phyloP scores from a whole-genome alignment of 2,888 invertebrate species.

The Pristionchus entomophagus region DNA sequence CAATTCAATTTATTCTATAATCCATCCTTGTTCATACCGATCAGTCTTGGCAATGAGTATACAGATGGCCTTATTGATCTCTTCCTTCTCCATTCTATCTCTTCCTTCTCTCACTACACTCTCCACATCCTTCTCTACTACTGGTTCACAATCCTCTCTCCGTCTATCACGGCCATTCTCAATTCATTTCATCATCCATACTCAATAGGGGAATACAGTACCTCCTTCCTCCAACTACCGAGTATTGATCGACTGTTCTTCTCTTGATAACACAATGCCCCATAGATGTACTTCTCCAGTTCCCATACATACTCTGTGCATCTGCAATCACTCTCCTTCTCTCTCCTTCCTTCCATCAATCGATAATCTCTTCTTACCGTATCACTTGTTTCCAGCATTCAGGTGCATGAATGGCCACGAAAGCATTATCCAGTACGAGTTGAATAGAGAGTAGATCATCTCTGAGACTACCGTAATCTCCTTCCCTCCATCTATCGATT shows the following conservation, averaged over 20 bases:
- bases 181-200: not conserved
- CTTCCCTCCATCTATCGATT: not conserved
- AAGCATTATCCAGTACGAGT: slow-evolving; percentile 88
- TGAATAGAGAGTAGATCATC: slow-evolving; percentile 92
- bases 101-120: slow-evolving; percentile 42
- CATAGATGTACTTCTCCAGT: slow-evolving; percentile 87
- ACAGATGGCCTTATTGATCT: slow-evolving; percentile 85
- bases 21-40: slow-evolving; percentile 76
- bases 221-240: slow-evolving; percentile 49
- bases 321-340: slow-evolving; percentile 75
- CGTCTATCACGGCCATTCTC: not conserved
- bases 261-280: slow-evolving; percentile 64
- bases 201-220: not conserved
- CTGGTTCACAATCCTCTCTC: slow-evolving; percentile 22
- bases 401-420: slow-evolving; percentile 92
- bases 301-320: slow-evolving; percentile 93
- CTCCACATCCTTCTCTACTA: slow-evolving; percentile 41
- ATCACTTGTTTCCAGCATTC: slow-evolving; percentile 97
- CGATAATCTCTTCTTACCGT: slow-evolving; percentile 78
- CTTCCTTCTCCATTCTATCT: slow-evolving; percentile 37
- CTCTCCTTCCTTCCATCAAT: not conserved
- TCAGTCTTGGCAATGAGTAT: slow-evolving; percentile 91
- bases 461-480: slow-evolving; percentile 39
- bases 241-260: slow-evolving; percentile 49
- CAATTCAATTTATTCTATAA: no score